Percentiles rank a stretch among this genome's conserved stretches.
Conservation (phyloP, 2,888 invertebrate genomes). For the Lymantria dispar region DNA sequence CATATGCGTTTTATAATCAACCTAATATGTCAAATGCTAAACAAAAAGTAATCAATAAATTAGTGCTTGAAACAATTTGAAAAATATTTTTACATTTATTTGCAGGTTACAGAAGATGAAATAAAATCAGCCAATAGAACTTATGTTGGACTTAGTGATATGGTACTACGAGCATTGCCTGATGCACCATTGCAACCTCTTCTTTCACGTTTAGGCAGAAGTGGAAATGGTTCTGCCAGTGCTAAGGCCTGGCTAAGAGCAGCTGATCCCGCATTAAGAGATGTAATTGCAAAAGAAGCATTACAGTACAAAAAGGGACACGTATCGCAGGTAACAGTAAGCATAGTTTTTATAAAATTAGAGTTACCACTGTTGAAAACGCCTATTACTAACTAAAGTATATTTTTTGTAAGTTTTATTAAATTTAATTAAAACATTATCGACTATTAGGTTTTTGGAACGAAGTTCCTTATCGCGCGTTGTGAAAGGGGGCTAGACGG, state of each 20-base stretch:
- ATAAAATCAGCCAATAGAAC: constrained; percentile 86
- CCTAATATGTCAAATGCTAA: too few species aligned
- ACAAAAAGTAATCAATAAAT: too few species aligned
- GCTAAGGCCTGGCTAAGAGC: constrained; percentile 88
- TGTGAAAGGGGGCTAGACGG: too few species aligned
- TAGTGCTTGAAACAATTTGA: too few species aligned
- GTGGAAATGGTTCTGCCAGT: constrained; percentile 60
- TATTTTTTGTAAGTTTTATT: too few species aligned
- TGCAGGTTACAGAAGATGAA: constrained; percentile 87
- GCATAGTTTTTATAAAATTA: not conserved
- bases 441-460: too few species aligned
- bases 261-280: constrained; percentile 89
- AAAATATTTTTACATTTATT: too few species aligned
- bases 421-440: too few species aligned
- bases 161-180: constrained; percentile 90
- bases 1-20: too few species aligned
- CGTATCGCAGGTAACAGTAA: constrained; percentile 62
- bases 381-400: too few species aligned
- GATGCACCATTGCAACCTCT: constrained; percentile 90
- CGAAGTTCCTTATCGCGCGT: too few species aligned
- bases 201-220: constrained; percentile 86
- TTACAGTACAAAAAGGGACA: constrained; percentile 89
- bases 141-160: constrained; percentile 88
- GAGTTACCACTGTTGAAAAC: not conserved
- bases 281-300: constrained; percentile 93